Percentiles rank a stretch among this genome's conserved stretches.
Evolutionary conservation across 2,888 invertebrate genomes (phyloP).

Genomic region (Choristoneura rosaceana): DNA sequence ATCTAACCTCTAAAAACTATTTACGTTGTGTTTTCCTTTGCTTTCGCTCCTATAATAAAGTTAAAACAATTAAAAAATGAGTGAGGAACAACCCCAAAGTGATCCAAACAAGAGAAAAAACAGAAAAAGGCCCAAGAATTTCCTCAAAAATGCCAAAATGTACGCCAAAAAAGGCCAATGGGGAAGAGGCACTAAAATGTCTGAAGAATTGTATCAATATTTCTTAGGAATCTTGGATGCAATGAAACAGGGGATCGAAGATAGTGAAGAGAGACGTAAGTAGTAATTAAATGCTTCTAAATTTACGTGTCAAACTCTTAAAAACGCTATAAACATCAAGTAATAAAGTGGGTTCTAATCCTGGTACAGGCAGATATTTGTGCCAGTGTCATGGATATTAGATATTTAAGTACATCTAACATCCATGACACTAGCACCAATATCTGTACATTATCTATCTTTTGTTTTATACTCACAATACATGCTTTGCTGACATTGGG

Average conservation of each 20-base stretch:
- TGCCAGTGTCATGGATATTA: too few relatives aligned
- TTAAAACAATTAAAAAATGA: conserved; percentile 55
- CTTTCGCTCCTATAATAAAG: not conserved
- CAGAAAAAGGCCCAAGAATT: conserved; percentile 87
- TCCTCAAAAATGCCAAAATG: conserved; percentile 90
- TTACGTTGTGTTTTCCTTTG: not conserved
- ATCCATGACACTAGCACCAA: too few relatives aligned
- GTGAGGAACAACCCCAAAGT: conserved; percentile 57
- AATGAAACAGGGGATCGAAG: conserved; percentile 88
- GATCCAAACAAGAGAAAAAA: conserved; percentile 74
- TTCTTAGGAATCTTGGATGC: conserved; percentile 91
- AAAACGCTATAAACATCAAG: too few relatives aligned
- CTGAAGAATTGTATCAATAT: conserved; percentile 91
- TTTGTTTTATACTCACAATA: too few relatives aligned
- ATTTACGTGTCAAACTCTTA: not conserved
- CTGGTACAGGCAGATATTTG: too few relatives aligned
- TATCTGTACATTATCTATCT: too few relatives aligned
- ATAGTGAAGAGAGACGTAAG: conserved; percentile 90
- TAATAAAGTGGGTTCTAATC: too few relatives aligned
- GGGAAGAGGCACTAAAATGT: conserved; percentile 89
- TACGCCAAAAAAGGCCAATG: conserved; percentile 90
- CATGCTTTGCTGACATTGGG: too few relatives aligned
- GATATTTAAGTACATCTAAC: too few relatives aligned
- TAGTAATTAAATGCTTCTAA: not conserved
- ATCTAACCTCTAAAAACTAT: conserved; percentile 21